Conservation (phyloP, 2,113 vertebrate genomes). For the Mystacornis crossleyi region DNA sequence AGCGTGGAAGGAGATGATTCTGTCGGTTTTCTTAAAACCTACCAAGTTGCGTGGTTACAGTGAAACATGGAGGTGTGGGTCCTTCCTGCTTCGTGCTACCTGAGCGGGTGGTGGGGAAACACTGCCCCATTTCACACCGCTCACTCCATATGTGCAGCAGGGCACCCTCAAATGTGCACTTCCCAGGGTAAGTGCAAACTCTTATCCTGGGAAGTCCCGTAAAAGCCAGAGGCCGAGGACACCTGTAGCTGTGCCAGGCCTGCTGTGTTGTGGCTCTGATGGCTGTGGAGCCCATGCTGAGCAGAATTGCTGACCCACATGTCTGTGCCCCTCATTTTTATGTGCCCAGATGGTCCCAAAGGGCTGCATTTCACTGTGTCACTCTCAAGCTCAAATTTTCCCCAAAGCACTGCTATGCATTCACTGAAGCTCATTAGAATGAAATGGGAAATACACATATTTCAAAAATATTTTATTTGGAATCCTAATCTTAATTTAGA, state of each 20-base stretch:
- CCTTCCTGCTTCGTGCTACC: not conserved
- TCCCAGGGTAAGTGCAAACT: accelerated
- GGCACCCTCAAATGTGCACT: not conserved
- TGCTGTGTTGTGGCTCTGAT: not conserved
- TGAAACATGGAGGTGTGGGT: not conserved
- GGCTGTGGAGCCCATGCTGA: not conserved
- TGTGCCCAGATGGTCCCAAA: not conserved
- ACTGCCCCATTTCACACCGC: not conserved
- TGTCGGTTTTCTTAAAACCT: not conserved
- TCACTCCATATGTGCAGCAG: accelerated
- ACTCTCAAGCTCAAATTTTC: not conserved
- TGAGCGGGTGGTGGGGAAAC: not conserved
- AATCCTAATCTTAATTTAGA: conserved; percentile 57
- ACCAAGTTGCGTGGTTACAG: not conserved
- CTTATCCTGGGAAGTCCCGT: not conserved
- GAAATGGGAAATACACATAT: not conserved
- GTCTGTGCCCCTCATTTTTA: not conserved
- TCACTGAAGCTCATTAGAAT: conserved; percentile 11
- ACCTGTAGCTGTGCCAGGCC: not conserved
- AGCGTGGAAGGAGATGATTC: not conserved
- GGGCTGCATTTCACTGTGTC: not conserved
- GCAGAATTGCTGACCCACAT: not conserved
- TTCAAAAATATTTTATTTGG: conserved; percentile 42
- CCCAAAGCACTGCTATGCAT: not conserved
- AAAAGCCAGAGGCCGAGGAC: not conserved